These are phyloP conservation scores for Ennomos quercinarius DNA, from an alignment of 2,888 invertebrate species.

Conservation along the genomic window DNA sequence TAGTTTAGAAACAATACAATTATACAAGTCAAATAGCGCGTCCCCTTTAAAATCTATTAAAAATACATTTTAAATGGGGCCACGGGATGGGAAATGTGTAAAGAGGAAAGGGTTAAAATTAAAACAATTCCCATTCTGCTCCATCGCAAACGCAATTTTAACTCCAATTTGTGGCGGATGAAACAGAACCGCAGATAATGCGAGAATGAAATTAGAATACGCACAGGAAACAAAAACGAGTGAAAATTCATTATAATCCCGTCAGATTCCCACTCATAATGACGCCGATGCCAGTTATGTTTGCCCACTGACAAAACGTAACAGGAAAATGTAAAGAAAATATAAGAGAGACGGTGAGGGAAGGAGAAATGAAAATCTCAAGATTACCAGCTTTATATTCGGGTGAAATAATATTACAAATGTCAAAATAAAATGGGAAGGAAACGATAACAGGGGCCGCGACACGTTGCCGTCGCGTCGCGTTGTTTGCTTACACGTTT, in stretches of 20 bases:
- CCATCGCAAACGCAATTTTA: conserved; percentile 37
- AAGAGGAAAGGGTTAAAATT: conserved; percentile 32
- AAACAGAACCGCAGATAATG: conserved; percentile 40
- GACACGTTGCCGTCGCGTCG: conserved; percentile 13
- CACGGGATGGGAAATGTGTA: conserved; percentile 2
- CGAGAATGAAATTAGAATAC: conserved; percentile 47
- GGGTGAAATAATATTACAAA: conserved; percentile 48
- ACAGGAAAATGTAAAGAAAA: conserved; percentile 45
- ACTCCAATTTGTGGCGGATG: conserved; percentile 36
- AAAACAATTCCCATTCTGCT: conserved; percentile 30
- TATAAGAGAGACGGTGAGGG: conserved; percentile 33
- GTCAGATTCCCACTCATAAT: conserved; percentile 51
- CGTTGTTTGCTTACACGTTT: conserved; percentile 24
- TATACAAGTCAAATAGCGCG: neutral
- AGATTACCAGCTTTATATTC: conserved; percentile 54
- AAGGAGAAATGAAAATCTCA: conserved; percentile 43
- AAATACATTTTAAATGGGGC: conserved; percentile 10
- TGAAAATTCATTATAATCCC: conserved; percentile 53
- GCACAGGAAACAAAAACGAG: conserved; percentile 51
- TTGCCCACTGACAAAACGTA: conserved; percentile 41
- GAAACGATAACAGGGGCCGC: conserved; percentile 29
- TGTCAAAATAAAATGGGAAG: conserved; percentile 27
- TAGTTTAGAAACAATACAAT: neutral
- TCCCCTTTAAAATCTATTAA: neutral
- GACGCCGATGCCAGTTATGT: conserved; percentile 35